Evolutionary conservation across 2,888 invertebrate genomes (phyloP), one percentile per base, ranked within the genome.

Genomic region (Plebejus melissa): DNA sequence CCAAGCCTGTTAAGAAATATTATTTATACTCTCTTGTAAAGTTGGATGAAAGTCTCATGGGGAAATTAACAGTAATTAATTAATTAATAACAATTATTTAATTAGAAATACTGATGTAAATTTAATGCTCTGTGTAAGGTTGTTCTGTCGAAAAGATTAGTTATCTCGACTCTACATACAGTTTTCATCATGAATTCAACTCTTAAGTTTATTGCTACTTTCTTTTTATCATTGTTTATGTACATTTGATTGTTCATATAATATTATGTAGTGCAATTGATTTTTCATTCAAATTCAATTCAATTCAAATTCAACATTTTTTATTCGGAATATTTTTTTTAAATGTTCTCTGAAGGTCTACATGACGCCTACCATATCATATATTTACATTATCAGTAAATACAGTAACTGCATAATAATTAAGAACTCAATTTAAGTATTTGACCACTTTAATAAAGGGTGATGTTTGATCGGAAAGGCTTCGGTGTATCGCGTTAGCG

Each of bases 1-100:
- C 71, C 72, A 72, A 72, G 72, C 72, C 54, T 72, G 72, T 72
- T 50, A 54, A 72, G 54, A 32, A 32, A 72, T 72, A 54, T 32
- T 70, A 41, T 70, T 69, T 69, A 41, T 41, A 41, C 7, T n/a
- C 4, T 70, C 41, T 70, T 70, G 70, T 70, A 70, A 70, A 41
- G 41, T 70, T 22, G 70, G 41, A 9, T 70, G n/a, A 70, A 65
- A 28, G 4, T 28, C 4, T 28, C 9, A 65, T 65, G 22, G 58
- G 22, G 28, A 65, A 11, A 65, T 32, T 65, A 65, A 65, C 32
- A 65, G 11, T 11, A 32, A 13, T 22, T 22, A 22, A 22, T 22
- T 22, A 22, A 22, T 22, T 22, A 22, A 22, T 22, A 22, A 22
- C 22, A 22, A 22, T 22, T 22, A 22, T 22, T 22, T 65, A 65